Evolutionary conservation across 1,140 invertebrate species (phyloP), one percentile per base, ranked within the genome.

Genomic region (Sycophaga agraensis): DNA sequence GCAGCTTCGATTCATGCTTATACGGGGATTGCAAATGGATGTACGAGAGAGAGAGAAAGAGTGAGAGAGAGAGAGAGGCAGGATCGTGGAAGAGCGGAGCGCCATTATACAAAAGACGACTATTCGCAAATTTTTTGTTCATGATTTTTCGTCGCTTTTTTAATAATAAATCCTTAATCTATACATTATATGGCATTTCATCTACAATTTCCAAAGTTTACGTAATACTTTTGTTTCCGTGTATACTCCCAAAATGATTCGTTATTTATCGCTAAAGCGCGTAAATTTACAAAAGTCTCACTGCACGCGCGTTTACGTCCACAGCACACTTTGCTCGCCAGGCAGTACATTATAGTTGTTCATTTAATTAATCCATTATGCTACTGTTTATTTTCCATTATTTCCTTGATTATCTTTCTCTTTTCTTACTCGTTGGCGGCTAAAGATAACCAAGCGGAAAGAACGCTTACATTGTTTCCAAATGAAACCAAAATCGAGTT

Each of bases 171-270:
- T 56, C 53, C 60, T 63, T 63, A 63, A 14, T 50, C 60, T 63
- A 63, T 63, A 63, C 60, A 63, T 63, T 63, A 63, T 49, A 63
- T 63, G 53, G 53, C 60, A 56, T 63, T 63, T 63, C 60, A 63
- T 63, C 60, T 63, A 63, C 60, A 63, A 56, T 63, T 63, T 56
- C 46, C 43, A 63, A 43, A 50, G 43, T 63, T 61, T 63, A 63
- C 37, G 60, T 63, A 50, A 63, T 63, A 63, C 51, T 63, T 49
- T 54, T 24, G 2, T 53, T 43, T 26, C 53, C 22, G 31, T 26
- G 34, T 46, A 16, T 49, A 22, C 40, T 21, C 31, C 40, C 26
- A 59, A 40, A 28, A 24, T 59, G 58, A 21, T 28, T 37, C 31
- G 46, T 39, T 16, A 40, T 22, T 43, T 19, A 21, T 40, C 59